Base-by-base conservation (phyloP, 2,888 invertebrate genomes). In the Tetanocera ferruginea region DNA sequence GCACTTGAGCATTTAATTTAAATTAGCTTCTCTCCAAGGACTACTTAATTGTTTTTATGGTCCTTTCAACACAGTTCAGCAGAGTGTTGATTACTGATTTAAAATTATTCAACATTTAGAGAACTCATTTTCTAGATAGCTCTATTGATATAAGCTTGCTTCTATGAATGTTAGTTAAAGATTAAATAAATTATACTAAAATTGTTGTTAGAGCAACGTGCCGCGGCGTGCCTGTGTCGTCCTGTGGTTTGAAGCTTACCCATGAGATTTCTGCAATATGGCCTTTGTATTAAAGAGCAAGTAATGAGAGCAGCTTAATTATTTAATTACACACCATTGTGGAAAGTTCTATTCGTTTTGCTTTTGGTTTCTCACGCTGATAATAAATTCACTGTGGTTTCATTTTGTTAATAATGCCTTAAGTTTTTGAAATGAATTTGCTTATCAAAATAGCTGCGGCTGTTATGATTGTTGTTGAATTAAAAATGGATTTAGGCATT, bases 1-100 rank as follows among this genome's bases (percentile, higher is more conserved):
- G 28, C 57, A 55, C 71, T 71, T 71, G 55, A 23, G 31, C 70
- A 52, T 55, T 71, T 19, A 31, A 71, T 71, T 55, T 43, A 69
- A 69, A 69, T 43, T 37, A 49, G 23, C 8, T 60, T 23, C 25
- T 69, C 67, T 37, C 67, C 19, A 51, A 69, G 67, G 67, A 43
- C 19, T 31, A 17, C 17, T 37, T 37, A 11, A 31, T 66, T 66
- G 34, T 19, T 66, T 66, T 60, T 34, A 19, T 66, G 1, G n/a
- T 31, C 23, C 31, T 28, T 62, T 25, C 14, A 37, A 5, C 6
- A 4, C 9, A 23, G 37, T 9, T 23, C 5, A 23, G 0, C 17
- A 37, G 19, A 37, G 23, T 9, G 37, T 19, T 67, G 43, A 34
- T 34, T 66, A 11, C 19, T 23, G 5, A 11, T 23, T 67, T n/a